Evolutionary conservation across 2,797 vertebrate species (phyloP).

Genomic region (Sebastes wilsoni): DNA sequence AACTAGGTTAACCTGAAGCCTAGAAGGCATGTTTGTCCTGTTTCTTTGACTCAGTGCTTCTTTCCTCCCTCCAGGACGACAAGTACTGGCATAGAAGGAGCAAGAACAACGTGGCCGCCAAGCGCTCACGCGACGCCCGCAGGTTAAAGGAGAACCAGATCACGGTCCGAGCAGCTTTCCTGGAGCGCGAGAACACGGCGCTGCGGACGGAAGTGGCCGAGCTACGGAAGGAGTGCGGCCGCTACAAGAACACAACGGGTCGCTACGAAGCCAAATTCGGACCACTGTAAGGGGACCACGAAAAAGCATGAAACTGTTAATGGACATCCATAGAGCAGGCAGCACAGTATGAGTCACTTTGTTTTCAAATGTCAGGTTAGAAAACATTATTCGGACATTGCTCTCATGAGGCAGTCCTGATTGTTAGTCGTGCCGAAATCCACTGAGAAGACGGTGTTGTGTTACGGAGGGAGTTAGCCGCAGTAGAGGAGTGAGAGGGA

Average conservation of each 20-base stretch:
- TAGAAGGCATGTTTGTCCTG: neutral
- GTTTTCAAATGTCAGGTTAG: neutral
- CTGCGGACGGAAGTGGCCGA: constrained; percentile 92
- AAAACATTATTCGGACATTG: neutral
- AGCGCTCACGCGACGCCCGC: constrained; percentile 94
- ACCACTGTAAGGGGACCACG: constrained; percentile 86
- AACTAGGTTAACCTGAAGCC: neutral
- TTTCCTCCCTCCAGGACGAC: constrained; percentile 85
- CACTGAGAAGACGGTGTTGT: neutral
- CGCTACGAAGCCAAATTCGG: constrained; percentile 92
- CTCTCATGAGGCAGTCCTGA: neutral
- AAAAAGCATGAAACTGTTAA: neutral
- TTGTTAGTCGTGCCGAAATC: neutral
- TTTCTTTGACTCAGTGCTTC: neutral
- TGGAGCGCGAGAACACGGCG: constrained; percentile 93
- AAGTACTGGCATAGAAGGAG: constrained; percentile 95
- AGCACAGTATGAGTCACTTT: neutral
- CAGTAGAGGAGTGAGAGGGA: neutral
- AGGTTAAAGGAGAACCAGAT: constrained; percentile 98
- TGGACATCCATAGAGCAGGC: neutral
- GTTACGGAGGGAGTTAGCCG: neutral
- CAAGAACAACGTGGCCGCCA: constrained; percentile 98
- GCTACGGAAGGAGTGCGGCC: constrained; percentile 91
- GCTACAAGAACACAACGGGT: constrained; percentile 87
- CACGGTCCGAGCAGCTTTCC: constrained; percentile 94